Evolutionary conservation across 2,113 vertebrate species (phyloP).

Genomic region (Campylorhamphus procurvoides): DNA sequence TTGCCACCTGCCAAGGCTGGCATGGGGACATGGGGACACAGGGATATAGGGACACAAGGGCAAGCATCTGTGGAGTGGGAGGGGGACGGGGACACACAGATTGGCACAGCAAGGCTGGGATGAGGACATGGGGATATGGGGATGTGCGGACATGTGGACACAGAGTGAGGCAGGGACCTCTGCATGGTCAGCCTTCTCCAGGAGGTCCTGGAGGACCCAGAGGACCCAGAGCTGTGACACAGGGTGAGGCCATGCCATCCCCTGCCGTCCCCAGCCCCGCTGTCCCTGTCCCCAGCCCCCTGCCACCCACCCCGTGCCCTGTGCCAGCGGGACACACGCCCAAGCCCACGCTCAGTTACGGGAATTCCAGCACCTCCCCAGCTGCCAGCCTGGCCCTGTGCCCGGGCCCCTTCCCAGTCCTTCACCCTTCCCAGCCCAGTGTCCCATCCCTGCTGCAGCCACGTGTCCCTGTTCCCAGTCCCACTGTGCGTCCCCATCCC

Average conservation of each 20-base stretch:
- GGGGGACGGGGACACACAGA: neutral
- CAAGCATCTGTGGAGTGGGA: fast-evolving
- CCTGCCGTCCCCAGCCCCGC: fast-evolving
- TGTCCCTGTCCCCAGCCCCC: neutral
- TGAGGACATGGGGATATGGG: neutral
- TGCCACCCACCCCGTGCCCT: neutral
- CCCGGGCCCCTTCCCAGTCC: neutral
- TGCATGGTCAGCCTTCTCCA: neutral
- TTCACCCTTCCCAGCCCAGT: neutral
- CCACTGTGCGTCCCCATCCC: neutral
- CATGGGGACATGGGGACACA: too few species aligned
- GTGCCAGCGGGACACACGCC: neutral
- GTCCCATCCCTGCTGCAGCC: neutral
- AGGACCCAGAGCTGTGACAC: neutral
- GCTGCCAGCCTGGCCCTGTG: neutral
- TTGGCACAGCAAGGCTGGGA: too few species aligned
- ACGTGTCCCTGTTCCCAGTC: neutral
- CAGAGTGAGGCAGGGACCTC: neutral
- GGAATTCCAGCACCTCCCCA: neutral
- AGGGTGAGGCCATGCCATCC: too few species aligned
- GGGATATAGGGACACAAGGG: neutral
- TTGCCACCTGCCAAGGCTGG: too few species aligned
- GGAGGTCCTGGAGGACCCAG: neutral
- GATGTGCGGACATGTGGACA: neutral
- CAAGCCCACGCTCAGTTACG: neutral